Evolutionary conservation across 2,888 invertebrate species (phyloP), one percentile per base, ranked within the genome.

Genomic region (Amiota mariae): DNA sequence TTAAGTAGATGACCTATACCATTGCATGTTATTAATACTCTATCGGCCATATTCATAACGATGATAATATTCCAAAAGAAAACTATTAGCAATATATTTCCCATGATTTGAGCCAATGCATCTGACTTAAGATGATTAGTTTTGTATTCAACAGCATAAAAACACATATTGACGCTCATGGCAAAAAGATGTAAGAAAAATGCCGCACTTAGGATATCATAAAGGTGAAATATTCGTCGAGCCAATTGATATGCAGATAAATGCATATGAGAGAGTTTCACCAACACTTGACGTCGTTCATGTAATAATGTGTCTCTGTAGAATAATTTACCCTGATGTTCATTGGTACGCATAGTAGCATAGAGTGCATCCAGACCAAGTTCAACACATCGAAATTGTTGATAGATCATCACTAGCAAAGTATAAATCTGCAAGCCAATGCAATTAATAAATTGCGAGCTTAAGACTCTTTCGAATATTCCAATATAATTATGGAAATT

Each of bases 71-170:
- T 76, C 66, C 73, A 36, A 36, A 36, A 36, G 36, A 36, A 36
- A 4, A 36, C 6, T 36, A 6, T 36, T 36, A 36, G 36, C 36
- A 6, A 6, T 6, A 36, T 36, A 36, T 36, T 36, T 2, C 36
- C 36, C 1, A 36, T 36, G 2, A 36, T 36, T 36, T 36, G 2
- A 6, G 36, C 8, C 8, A 36, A 6, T 36, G 36, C 36, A 36
- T 36, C 36, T 0, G 36, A 4, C 6, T 36, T 36, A 6, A 36
- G 3, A 6, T 36, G 36, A 36, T 36, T 36, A 36, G 3, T 82
- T 8, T 15, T 3, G 18, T 72, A 81, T 49, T 80, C 79, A 0
- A 87, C 77, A 6, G 78, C 79, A 15, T 82, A 79, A 54, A 87
- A 87, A 1, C 85, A 59, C 1, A 82, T 74, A 18, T 8, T 80